Evolutionary conservation across 2,888 invertebrate species (phyloP).

Genomic region (Andrena praecox): DNA sequence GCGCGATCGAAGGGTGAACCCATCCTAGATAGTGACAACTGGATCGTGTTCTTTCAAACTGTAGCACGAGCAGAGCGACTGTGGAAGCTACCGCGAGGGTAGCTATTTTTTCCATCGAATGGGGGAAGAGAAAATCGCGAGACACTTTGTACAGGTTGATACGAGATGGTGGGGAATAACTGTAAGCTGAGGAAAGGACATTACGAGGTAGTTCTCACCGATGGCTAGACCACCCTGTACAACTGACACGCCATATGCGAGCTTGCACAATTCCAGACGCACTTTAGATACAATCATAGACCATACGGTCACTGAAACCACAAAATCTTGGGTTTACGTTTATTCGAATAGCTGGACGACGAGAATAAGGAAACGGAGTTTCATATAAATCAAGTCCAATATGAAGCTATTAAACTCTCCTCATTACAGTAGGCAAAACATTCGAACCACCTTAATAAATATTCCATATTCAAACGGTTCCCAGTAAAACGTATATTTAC

Average conservation of each 20-base stretch:
- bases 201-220: background rate
- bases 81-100: background rate
- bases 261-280: background rate
- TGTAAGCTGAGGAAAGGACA: background rate
- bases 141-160: background rate
- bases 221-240: background rate
- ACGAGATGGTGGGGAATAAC: background rate
- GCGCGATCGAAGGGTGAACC: slow-evolving; percentile 32
- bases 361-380: slow-evolving; percentile 29
- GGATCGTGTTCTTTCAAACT: slow-evolving; percentile 3
- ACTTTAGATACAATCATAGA: background rate
- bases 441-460: slow-evolving; percentile 31
- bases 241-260: background rate
- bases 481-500: background rate
- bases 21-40: slow-evolving; percentile 24
- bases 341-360: background rate
- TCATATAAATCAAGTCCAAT: slow-evolving; percentile 23
- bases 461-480: background rate
- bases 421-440: slow-evolving; percentile 18
- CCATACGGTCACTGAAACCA: background rate
- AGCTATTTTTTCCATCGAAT: background rate
- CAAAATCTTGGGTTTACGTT: background rate
- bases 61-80: background rate
- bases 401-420: slow-evolving; percentile 37
- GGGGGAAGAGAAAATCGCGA: background rate